These are phyloP conservation scores for Mesocentrotus franciscanus DNA, from an alignment of 53 echinoderm and acorn worm species.

Conservation along the genomic window DNA sequence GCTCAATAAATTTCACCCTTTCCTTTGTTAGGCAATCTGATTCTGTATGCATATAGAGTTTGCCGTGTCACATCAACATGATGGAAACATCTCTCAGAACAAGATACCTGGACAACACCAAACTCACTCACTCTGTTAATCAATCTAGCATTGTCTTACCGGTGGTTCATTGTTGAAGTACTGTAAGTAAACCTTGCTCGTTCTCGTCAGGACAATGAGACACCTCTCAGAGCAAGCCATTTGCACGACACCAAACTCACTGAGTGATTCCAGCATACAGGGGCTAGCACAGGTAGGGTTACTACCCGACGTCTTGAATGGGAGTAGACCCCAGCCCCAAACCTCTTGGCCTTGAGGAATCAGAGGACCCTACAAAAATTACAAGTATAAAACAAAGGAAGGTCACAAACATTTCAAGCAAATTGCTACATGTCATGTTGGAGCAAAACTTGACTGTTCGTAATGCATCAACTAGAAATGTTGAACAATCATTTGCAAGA, in stretches of 20 bases:
- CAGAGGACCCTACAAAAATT: slow-evolving; percentile 77
- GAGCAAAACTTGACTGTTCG: too few species aligned
- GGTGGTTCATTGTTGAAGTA: slow-evolving; percentile 78
- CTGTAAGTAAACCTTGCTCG: slow-evolving; percentile 92
- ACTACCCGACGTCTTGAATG: slow-evolving; percentile 78
- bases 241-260: slow-evolving; percentile 87
- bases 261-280: slow-evolving; percentile 73
- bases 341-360: slow-evolving; percentile 88
- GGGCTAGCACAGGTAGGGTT: slow-evolving; percentile 69
- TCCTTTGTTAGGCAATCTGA: too few species aligned
- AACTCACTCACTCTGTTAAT: not conserved
- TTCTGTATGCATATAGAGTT: too few species aligned
- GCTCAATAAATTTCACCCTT: too few species aligned
- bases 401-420: not conserved
- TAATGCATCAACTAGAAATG: too few species aligned
- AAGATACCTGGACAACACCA: too few species aligned
- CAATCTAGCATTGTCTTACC: slow-evolving; percentile 50
- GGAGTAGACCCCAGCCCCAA: slow-evolving; percentile 81
- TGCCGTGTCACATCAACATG: too few species aligned
- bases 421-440: not conserved
- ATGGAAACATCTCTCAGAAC: too few species aligned
- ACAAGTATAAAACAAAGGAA: not conserved
- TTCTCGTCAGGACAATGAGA: slow-evolving; percentile 84
- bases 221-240: slow-evolving; percentile 82
- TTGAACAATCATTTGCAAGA: too few species aligned